Evolutionary conservation across 2,888 invertebrate genomes (phyloP).

Genomic region (Unio delphinus): DNA sequence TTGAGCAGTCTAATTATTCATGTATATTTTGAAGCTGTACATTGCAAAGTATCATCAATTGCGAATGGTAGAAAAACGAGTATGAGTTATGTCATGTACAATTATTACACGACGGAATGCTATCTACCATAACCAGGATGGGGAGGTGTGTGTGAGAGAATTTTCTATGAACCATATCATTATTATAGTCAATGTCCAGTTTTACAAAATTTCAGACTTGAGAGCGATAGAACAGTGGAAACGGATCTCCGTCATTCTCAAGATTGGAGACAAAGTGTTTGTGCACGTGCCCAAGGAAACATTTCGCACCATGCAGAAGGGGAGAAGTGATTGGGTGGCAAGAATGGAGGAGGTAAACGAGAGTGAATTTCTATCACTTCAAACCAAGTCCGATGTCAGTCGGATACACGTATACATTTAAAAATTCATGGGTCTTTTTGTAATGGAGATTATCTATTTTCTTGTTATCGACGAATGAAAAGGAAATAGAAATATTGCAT

Average conservation of each 20-base stretch:
- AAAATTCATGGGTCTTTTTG: too few species aligned
- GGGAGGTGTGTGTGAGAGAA: neutral
- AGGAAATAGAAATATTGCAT: too few species aligned
- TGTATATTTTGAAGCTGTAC: too few species aligned
- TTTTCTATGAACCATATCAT: neutral
- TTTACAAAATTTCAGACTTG: neutral
- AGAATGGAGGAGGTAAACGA: constrained; percentile 81
- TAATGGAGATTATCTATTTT: too few species aligned
- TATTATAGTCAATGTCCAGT: too few species aligned
- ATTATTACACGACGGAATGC: neutral
- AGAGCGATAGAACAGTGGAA: neutral
- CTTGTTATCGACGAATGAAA: too few species aligned
- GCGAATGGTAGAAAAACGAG: too few species aligned
- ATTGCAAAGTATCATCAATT: too few species aligned
- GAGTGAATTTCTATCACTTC: neutral
- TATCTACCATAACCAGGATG: neutral
- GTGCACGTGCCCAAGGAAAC: constrained; percentile 81
- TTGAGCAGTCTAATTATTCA: too few species aligned
- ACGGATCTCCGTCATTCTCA: constrained; percentile 72
- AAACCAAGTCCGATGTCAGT: neutral
- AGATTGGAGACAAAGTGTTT: constrained; percentile 86
- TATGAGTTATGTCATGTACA: too few species aligned
- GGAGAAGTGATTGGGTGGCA: constrained; percentile 91
- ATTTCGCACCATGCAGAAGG: constrained; percentile 83
- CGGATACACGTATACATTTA: too few species aligned